Percentiles rank a stretch among this genome's conserved stretches.
These are phyloP conservation scores for Drosophila cardini DNA, from an alignment of 1,140 invertebrate species.

Conservation along the genomic window DNA sequence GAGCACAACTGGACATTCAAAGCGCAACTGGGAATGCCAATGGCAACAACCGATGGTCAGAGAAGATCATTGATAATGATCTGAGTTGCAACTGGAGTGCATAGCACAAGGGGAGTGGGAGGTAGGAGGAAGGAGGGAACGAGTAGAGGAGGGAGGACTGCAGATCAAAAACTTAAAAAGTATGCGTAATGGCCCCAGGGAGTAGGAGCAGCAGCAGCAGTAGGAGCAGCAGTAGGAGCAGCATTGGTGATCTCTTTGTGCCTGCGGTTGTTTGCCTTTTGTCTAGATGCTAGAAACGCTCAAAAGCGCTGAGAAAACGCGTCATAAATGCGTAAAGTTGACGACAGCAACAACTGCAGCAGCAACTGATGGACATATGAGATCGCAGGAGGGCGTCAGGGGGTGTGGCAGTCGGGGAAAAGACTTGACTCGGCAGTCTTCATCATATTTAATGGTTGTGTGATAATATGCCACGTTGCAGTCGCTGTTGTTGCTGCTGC, in stretches of 20 bases:
- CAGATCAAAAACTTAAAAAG: slow-evolving; percentile 70
- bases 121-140: not conserved
- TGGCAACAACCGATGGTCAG: slow-evolving; percentile 47
- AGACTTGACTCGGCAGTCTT: slow-evolving; percentile 71
- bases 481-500: slow-evolving; percentile 39
- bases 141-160: slow-evolving; percentile 43
- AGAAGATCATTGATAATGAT: slow-evolving; percentile 82
- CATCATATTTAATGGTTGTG: slow-evolving; percentile 84
- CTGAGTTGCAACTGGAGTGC: slow-evolving; percentile 65
- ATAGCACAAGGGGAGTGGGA: not conserved
- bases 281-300: slow-evolving; percentile 45
- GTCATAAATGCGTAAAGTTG: slow-evolving; percentile 84
- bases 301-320: slow-evolving; percentile 79
- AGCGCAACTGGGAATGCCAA: slow-evolving; percentile 51
- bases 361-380: slow-evolving; percentile 19
- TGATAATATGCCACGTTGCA: slow-evolving; percentile 82
- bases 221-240: slow-evolving; percentile 13
- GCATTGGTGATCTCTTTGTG: slow-evolving; percentile 24
- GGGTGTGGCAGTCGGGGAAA: slow-evolving; percentile 8
- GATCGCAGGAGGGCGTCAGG: slow-evolving; percentile 9
- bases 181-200: slow-evolving; percentile 83
- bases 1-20: slow-evolving; percentile 18
- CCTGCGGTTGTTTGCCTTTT: slow-evolving; percentile 69
- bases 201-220: slow-evolving; percentile 25
- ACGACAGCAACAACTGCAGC: slow-evolving; percentile 48